A percentile compares a stretch with the other conserved stretches of the same genome.
Conservation (phyloP, 2,888 invertebrate species). For the Caenorhabditis doughertyi region DNA sequence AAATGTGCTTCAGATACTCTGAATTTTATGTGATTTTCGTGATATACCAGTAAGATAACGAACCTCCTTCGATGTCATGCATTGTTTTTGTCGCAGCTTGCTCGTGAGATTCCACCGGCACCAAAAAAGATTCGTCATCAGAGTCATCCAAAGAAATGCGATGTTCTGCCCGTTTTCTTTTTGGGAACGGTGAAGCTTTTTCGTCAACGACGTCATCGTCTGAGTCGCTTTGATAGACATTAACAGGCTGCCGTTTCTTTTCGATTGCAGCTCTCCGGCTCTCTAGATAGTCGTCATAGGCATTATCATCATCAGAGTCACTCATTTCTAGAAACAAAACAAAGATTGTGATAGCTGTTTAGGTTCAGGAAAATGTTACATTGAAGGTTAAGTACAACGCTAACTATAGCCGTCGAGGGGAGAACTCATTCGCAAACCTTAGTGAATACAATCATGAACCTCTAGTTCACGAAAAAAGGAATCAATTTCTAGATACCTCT, state of each 20-base stretch:
- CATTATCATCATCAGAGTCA: slow-evolving; percentile 43
- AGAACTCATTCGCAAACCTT: too few relatives aligned
- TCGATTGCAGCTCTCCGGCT: slow-evolving; percentile 27
- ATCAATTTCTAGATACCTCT: slow-evolving; percentile 23
- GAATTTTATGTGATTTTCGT: background rate
- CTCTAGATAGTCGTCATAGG: slow-evolving; percentile 30
- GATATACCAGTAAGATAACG: background rate
- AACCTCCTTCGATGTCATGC: slow-evolving; percentile 24
- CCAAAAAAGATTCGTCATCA: slow-evolving; percentile 15
- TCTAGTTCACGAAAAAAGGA: background rate
- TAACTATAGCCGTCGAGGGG: too few relatives aligned
- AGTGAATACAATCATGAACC: background rate
- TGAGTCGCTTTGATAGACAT: slow-evolving; percentile 29
- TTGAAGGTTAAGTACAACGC: too few relatives aligned
- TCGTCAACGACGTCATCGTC: slow-evolving; percentile 30
- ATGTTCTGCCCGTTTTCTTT: slow-evolving; percentile 8
- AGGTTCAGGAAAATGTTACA: too few relatives aligned
- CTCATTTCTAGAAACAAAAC: slow-evolving; percentile 22
- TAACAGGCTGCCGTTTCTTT: slow-evolving; percentile 7
- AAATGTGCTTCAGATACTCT: slow-evolving; percentile 19
- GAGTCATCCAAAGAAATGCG: background rate
- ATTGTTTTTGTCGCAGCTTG: too few relatives aligned
- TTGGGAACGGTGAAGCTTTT: background rate
- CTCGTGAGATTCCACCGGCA: background rate
- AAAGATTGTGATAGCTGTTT: background rate